Percentiles rank a stretch among this genome's conserved stretches.
Conservation (phyloP, 2,113 vertebrate genomes). For the Etheostoma spectabile region DNA sequence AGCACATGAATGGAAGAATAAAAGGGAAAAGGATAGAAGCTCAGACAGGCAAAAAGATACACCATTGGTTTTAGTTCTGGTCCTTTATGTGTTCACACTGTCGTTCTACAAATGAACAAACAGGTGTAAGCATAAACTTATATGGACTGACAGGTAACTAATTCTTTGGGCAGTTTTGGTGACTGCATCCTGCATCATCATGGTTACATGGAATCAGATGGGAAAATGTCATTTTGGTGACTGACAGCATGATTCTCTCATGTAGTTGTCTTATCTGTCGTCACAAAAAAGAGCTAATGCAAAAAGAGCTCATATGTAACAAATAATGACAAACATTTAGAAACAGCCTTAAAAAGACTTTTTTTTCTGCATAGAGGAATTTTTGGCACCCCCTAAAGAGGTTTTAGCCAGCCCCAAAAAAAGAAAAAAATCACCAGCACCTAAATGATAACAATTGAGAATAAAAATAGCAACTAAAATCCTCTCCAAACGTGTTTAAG, state of each 20-base stretch:
- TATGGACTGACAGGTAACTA: neutral
- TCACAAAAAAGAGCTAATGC: neutral
- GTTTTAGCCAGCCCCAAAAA: too few relatives aligned
- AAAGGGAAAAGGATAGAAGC: neutral
- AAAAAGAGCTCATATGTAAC: neutral
- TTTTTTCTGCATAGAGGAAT: too few relatives aligned
- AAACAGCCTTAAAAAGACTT: neutral
- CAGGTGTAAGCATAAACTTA: neutral
- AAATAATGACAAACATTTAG: neutral
- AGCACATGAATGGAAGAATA: constrained; percentile 10
- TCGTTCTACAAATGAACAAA: neutral
- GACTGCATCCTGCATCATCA: neutral
- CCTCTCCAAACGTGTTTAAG: too few relatives aligned
- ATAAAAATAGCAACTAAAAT: too few relatives aligned
- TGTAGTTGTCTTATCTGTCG: neutral
- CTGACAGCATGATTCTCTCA: neutral
- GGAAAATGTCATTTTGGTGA: neutral
- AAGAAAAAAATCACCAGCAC: too few relatives aligned
- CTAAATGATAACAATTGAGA: too few relatives aligned
- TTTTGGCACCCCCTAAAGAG: too few relatives aligned
- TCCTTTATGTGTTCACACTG: neutral
- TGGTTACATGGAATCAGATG: neutral
- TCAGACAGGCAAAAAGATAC: constrained; percentile 4
- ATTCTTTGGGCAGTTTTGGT: neutral
- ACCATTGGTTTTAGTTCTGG: neutral